These are phyloP conservation scores for Diplosoma virens DNA, from an alignment of 23 tunicate species.

Conservation along the genomic window DNA sequence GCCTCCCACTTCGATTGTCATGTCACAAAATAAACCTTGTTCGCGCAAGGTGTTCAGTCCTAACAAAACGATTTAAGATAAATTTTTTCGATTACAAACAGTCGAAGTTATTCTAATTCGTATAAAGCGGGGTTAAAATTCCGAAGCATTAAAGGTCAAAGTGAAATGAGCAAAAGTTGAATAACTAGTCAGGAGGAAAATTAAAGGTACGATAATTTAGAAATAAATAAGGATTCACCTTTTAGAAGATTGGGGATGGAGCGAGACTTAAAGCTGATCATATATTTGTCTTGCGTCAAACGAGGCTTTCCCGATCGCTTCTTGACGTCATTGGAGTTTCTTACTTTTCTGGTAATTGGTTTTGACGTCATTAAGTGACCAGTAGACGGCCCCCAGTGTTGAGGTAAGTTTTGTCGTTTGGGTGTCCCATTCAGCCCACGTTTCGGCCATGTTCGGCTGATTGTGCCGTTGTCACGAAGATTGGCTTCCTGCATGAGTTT, in stretches of 20 bases:
- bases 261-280: slow-evolving; percentile 24
- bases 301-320: background rate
- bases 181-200: no score
- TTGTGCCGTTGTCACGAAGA: background rate
- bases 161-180: no score
- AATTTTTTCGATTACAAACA: background rate
- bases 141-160: no score
- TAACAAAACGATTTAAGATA: background rate
- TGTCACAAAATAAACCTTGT: slow-evolving; percentile 46
- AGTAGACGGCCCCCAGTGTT: slow-evolving; percentile 10
- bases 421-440: background rate
- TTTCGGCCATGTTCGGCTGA: slow-evolving; percentile 17
- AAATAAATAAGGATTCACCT: slow-evolving; percentile 12
- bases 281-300: slow-evolving; percentile 11
- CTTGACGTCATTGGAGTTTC: background rate
- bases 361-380: background rate
- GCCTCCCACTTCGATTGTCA: slow-evolving; percentile 38
- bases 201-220: no score
- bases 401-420: background rate
- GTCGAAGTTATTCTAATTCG: no score
- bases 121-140: no score
- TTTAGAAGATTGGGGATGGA: slow-evolving; percentile 40
- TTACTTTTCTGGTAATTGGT: background rate
- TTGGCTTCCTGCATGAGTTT: background rate
- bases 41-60: slow-evolving; percentile 57